Conservation (phyloP, 1,140 invertebrate species). For the Magallana gigas region DNA sequence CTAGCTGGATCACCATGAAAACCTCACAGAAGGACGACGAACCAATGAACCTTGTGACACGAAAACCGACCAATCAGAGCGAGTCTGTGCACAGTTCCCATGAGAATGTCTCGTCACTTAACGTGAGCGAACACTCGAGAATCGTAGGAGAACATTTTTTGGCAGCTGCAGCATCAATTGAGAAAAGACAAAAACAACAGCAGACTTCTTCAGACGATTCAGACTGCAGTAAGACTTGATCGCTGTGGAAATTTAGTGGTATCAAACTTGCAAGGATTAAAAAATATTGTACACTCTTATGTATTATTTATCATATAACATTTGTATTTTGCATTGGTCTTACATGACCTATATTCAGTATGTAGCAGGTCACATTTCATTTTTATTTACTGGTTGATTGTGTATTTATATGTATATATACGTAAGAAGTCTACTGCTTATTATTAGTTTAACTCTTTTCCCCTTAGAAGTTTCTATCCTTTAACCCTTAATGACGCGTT, state of each 20-base stretch:
- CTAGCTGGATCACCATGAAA: conserved; percentile 33
- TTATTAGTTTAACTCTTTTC: no score
- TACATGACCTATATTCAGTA: no score
- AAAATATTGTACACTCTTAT: no score
- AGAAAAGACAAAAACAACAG: background rate
- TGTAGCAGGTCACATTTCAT: no score
- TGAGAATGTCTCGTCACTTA: background rate
- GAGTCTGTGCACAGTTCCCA: background rate
- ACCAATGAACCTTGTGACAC: conserved; percentile 36
- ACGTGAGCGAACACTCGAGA: background rate
- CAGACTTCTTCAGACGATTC: background rate
- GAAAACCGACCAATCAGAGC: background rate
- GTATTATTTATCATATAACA: no score
- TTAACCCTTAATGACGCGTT: no score
- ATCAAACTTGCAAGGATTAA: background rate
- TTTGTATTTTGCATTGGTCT: no score
- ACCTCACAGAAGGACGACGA: conserved; percentile 7
- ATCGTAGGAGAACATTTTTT: conserved; percentile 4
- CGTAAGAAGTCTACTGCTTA: no score
- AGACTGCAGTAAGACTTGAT: conserved; percentile 1
- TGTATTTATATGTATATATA: no score
- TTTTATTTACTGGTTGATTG: no score
- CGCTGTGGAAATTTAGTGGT: background rate
- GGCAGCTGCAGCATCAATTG: background rate
- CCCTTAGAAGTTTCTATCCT: no score